phyloP scores from a whole-genome alignment of 2,113 vertebrate genomes.

The Ptilonorhynchus violaceus region DNA sequence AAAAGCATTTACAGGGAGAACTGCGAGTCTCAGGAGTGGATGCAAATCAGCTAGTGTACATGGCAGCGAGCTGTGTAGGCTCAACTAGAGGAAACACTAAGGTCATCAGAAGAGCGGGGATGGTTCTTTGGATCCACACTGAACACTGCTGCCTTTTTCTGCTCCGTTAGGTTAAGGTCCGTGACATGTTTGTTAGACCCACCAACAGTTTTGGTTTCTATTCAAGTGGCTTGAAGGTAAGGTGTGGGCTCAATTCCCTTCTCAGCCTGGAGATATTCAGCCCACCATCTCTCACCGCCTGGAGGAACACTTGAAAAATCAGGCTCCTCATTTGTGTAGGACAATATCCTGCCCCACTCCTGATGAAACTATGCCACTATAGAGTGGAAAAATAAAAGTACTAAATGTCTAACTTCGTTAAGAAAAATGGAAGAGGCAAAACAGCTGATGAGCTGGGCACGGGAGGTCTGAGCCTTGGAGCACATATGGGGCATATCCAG shows the following conservation, averaged over 20 bases:
- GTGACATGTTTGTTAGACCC: neutral
- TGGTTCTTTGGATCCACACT: neutral
- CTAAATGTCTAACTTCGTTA: neutral
- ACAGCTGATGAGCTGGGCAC: neutral
- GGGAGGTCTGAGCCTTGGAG: neutral
- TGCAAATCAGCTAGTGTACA: neutral
- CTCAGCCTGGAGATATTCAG: neutral
- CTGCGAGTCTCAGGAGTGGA: neutral
- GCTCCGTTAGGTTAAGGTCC: neutral
- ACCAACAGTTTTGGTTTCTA: neutral
- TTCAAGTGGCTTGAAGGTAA: neutral
- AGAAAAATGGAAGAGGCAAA: neutral
- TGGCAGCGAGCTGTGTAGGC: neutral
- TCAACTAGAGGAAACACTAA: neutral
- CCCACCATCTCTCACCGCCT: neutral
- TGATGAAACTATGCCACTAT: neutral
- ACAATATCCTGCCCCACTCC: neutral
- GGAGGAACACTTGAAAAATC: neutral
- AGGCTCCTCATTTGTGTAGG: neutral
- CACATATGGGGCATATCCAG: fast-evolving
- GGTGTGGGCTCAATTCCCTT: neutral
- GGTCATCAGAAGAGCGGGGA: neutral
- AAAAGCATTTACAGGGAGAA: neutral
- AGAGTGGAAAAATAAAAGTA: neutral
- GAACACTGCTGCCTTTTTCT: neutral